phyloP scores from a whole-genome alignment of 2,113 vertebrate species.

The Ia io region DNA sequence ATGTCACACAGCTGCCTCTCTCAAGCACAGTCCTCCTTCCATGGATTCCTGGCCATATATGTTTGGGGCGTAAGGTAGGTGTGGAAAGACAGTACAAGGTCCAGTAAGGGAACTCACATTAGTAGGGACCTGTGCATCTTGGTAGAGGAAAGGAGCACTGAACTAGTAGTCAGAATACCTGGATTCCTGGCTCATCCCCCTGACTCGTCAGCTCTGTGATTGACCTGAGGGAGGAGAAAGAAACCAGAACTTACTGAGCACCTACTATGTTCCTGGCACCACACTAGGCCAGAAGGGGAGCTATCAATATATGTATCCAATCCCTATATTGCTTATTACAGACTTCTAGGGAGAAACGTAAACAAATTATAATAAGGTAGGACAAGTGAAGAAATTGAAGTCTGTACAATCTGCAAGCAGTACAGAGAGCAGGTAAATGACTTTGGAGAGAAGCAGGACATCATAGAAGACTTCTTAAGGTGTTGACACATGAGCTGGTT shows the following conservation, averaged over 20 bases:
- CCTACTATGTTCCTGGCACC: not conserved
- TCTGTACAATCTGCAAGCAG: not conserved
- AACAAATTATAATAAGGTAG: not conserved
- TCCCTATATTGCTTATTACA: not conserved
- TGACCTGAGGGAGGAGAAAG: not conserved
- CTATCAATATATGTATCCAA: not conserved
- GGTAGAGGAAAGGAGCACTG: not conserved
- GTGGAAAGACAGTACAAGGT: not conserved
- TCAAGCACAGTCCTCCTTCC: not conserved
- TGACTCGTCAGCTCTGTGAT: not conserved
- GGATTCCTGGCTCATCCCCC: not conserved
- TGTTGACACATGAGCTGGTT: not conserved
- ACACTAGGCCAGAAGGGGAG: not conserved
- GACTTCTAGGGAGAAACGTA: not conserved
- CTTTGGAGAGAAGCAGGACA: not conserved
- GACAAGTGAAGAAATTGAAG: not conserved
- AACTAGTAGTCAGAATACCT: not conserved
- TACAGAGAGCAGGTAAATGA: not conserved
- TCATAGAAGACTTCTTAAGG: not conserved
- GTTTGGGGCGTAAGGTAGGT: not conserved
- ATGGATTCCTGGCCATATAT: not conserved
- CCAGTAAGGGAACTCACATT: not conserved
- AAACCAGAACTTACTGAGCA: not conserved
- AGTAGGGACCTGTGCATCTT: not conserved
- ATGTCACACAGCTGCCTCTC: not conserved